Percentiles rank a stretch among this genome's conserved stretches.
Evolutionary conservation across 1,140 invertebrate species (phyloP).

Genomic region (Paracyclopina nana): DNA sequence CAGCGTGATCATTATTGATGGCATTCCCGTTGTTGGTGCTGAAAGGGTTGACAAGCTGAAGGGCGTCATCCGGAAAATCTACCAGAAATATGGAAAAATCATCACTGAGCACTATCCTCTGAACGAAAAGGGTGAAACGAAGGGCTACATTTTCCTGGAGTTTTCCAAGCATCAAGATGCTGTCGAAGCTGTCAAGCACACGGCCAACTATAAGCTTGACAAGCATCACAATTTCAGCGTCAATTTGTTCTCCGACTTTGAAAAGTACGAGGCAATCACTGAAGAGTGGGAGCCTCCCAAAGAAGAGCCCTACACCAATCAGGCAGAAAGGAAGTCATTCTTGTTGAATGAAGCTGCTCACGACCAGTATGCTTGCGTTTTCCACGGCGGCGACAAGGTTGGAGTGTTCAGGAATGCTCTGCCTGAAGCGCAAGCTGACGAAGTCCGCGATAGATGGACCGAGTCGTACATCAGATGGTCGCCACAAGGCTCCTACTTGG

Average conservation of each 20-base stretch:
- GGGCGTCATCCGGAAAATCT: slow-evolving; percentile 76
- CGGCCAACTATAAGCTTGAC: slow-evolving; percentile 87
- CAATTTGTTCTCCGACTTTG: slow-evolving; percentile 89
- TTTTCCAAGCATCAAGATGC: slow-evolving; percentile 60
- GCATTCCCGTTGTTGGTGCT: slow-evolving; percentile 41
- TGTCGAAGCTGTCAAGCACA: slow-evolving; percentile 57
- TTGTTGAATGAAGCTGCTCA: slow-evolving; percentile 76
- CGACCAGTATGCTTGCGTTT: slow-evolving; percentile 84
- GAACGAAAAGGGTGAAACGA: slow-evolving; percentile 58
- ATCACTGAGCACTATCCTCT: slow-evolving; percentile 75
- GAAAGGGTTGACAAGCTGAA: slow-evolving; percentile 64
- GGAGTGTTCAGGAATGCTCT: slow-evolving; percentile 73
- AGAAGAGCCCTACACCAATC: slow-evolving; percentile 27
- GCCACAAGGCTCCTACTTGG: slow-evolving; percentile 80
- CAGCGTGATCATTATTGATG: slow-evolving; percentile 86
- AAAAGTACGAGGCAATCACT: slow-evolving; percentile 75
- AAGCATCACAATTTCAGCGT: slow-evolving; percentile 87
- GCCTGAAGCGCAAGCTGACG: slow-evolving; percentile 50
- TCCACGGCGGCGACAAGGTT: slow-evolving; percentile 42
- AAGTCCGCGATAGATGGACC: slow-evolving; percentile 40
- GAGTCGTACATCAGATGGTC: slow-evolving; percentile 94
- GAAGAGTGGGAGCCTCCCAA: slow-evolving; percentile 22
- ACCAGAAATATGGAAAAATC: slow-evolving; percentile 29
- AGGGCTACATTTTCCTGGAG: slow-evolving; percentile 84
- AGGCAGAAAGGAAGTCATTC: slow-evolving; percentile 76